Evolutionary conservation across 2,113 vertebrate genomes (phyloP).

Genomic region (Aegotheles bennettii): DNA sequence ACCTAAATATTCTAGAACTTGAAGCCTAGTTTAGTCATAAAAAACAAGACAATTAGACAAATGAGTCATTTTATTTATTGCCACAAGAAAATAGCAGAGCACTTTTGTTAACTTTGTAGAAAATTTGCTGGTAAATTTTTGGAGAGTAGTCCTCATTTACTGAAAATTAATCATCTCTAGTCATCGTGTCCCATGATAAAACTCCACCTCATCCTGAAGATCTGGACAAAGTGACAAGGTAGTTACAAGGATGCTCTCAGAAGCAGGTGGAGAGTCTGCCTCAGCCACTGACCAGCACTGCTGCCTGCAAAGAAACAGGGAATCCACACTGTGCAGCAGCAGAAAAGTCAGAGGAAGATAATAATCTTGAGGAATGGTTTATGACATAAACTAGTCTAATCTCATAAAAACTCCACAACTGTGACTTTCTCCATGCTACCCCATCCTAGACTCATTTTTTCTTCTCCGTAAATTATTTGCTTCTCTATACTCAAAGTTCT

Average conservation of each 20-base stretch:
- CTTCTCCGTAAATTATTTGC: neutral
- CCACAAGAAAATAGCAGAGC: neutral
- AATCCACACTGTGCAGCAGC: neutral
- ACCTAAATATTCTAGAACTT: neutral
- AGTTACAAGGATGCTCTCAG: neutral
- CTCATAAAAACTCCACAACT: neutral
- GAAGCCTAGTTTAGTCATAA: neutral
- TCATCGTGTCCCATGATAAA: neutral
- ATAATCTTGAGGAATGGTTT: neutral
- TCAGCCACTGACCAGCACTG: neutral
- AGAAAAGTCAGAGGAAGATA: neutral
- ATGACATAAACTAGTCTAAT: neutral
- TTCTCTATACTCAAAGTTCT: neutral
- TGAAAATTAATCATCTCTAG: neutral
- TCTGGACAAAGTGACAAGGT: neutral
- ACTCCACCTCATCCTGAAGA: neutral
- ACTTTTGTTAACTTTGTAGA: neutral
- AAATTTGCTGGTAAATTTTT: neutral
- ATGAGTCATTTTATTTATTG: neutral
- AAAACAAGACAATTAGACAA: neutral
- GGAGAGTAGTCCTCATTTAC: neutral
- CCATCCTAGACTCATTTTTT: neutral
- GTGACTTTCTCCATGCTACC: neutral
- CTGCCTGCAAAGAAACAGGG: neutral
- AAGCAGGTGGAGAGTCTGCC: neutral